Evolutionary conservation across 2,797 vertebrate species (phyloP).

Genomic region (Pitangus sulphuratus): DNA sequence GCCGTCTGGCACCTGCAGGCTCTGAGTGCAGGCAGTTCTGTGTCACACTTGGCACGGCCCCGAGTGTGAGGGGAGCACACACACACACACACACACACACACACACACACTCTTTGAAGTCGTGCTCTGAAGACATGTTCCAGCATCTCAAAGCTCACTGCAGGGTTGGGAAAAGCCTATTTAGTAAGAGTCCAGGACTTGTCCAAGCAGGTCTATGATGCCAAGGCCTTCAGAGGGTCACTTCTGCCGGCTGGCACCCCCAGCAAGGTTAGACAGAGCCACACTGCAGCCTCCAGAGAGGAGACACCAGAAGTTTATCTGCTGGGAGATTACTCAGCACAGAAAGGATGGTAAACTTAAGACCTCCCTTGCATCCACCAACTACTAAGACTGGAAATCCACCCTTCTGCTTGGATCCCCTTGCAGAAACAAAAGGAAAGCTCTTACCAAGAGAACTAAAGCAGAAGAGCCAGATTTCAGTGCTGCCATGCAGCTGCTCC

Average conservation of each 20-base stretch:
- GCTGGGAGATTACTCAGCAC: not conserved
- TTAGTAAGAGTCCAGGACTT: not conserved
- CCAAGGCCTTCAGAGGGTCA: accelerated
- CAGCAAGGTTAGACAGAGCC: not conserved
- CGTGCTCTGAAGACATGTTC: not conserved
- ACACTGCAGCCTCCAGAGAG: not conserved
- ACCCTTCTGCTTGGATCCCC: not conserved
- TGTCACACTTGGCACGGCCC: accelerated
- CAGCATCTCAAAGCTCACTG: not conserved
- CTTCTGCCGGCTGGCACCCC: not conserved
- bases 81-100: accelerated
- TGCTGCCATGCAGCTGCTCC: not conserved
- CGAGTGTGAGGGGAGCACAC: not conserved
- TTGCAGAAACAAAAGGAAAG: not conserved
- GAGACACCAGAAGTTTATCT: not conserved
- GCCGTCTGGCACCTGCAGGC: not conserved
- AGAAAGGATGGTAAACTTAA: not conserved
- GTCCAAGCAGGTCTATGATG: accelerated
- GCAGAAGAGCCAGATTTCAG: not conserved
- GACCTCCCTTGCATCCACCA: not conserved
- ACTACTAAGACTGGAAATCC: not conserved
- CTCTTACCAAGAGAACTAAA: not conserved
- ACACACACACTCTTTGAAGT: not conserved
- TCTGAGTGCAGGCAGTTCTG: accelerated
- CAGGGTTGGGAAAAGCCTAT: not conserved